A percentile compares a stretch with the other conserved stretches of the same genome.
Evolutionary conservation across 2,113 vertebrate genomes (phyloP).

Genomic region (Nerophis ophidion): DNA sequence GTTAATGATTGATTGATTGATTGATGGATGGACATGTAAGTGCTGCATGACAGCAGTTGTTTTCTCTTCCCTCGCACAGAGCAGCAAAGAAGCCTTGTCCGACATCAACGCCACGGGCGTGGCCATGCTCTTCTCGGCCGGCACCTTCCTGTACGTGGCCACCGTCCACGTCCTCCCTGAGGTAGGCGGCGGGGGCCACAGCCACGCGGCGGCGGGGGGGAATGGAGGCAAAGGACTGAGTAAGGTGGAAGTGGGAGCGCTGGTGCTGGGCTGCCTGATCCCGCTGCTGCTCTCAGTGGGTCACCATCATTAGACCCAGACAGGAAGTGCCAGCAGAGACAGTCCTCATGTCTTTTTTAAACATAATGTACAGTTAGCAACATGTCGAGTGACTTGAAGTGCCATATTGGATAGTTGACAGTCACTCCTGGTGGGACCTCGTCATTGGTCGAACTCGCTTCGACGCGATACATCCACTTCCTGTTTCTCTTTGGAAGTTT

Average conservation of each 20-base stretch:
- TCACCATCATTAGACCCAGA: slow-evolving; percentile 84
- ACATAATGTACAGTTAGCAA: not conserved
- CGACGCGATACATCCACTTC: no score
- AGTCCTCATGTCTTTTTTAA: no score
- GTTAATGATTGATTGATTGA: no score
- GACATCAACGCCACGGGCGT: slow-evolving; percentile 95
- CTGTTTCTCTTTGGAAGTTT: no score
- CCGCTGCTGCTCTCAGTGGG: slow-evolving; percentile 91
- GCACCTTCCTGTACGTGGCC: slow-evolving; percentile 97
- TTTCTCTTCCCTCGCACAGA: slow-evolving; percentile 68
- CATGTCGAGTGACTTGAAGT: not conserved
- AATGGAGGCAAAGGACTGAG: slow-evolving; percentile 84
- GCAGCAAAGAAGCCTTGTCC: slow-evolving; percentile 96
- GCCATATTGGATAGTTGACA: not conserved
- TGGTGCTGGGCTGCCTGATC: slow-evolving; percentile 93
- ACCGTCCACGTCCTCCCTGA: slow-evolving; percentile 97
- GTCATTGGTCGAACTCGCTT: no score
- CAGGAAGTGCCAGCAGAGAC: slow-evolving; percentile 15
- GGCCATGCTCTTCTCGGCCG: slow-evolving; percentile 97
- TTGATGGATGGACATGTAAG: no score
- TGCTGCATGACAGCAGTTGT: not conserved
- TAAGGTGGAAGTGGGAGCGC: slow-evolving; percentile 86
- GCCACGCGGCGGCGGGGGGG: slow-evolving; percentile 78
- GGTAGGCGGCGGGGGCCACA: slow-evolving; percentile 90
- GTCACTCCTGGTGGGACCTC: not conserved